A percentile compares a stretch with the other conserved stretches of the same genome.
These are phyloP conservation scores for Whitmania pigra DNA, from an alignment of 1,140 invertebrate species.

Conservation along the genomic window DNA sequence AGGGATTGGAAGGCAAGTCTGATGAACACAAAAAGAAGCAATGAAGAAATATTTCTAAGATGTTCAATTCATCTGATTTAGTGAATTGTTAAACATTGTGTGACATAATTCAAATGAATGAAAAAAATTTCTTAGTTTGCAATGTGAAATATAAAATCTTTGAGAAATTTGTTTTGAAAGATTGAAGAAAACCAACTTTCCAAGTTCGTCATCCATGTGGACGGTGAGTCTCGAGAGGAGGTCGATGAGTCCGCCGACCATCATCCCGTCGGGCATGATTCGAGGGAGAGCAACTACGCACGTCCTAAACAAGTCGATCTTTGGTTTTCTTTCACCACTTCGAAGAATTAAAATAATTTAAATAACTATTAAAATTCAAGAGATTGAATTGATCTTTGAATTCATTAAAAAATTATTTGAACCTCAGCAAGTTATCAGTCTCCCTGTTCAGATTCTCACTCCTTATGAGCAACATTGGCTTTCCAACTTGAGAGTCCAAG, in stretches of 20 bases:
- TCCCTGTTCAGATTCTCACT: slow-evolving; percentile 90
- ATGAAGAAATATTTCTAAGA: too few relatives aligned
- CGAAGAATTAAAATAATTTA: slow-evolving; percentile 14
- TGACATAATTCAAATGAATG: too few relatives aligned
- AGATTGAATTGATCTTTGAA: too few relatives aligned
- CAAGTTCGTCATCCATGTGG: slow-evolving; percentile 53
- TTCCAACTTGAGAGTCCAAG: slow-evolving; percentile 86
- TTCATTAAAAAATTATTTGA: too few relatives aligned
- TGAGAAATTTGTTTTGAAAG: too few relatives aligned
- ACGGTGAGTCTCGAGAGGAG: slow-evolving; percentile 77
- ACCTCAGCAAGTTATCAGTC: slow-evolving; percentile 82
- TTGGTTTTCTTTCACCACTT: slow-evolving; percentile 82
- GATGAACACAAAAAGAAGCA: slow-evolving; percentile 20
- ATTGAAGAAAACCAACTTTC: slow-evolving; percentile 33
- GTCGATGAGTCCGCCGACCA: slow-evolving; percentile 78
- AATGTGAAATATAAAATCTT: too few relatives aligned
- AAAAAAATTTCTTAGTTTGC: too few relatives aligned
- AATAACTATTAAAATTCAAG: not conserved
- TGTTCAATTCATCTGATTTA: too few relatives aligned
- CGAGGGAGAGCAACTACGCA: slow-evolving; percentile 95
- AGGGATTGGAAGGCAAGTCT: slow-evolving; percentile 82
- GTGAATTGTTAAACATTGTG: too few relatives aligned
- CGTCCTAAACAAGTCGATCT: slow-evolving; percentile 92
- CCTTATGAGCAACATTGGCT: slow-evolving; percentile 86
- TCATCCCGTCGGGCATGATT: slow-evolving; percentile 93